phyloP scores from a whole-genome alignment of 2,888 invertebrate genomes.

The Melieria omissa region DNA sequence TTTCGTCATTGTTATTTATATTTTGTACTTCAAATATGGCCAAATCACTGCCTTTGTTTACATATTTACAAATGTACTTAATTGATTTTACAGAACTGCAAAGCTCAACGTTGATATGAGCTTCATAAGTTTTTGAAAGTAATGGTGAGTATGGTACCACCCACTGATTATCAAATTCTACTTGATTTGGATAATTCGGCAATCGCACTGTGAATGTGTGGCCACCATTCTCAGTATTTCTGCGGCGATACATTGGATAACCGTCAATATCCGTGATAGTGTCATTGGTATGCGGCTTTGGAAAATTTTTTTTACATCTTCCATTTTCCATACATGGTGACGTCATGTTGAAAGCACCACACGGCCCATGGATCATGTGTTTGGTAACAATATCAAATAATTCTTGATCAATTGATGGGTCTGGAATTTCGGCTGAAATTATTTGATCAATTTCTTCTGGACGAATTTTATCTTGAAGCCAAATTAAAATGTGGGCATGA shows the following conservation, averaged over 20 bases:
- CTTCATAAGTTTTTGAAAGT: slow-evolving; percentile 53
- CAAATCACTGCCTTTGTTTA: slow-evolving; percentile 64
- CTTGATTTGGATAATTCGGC: not conserved
- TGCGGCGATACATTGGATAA: slow-evolving; percentile 20
- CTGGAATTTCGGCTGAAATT: slow-evolving; percentile 50
- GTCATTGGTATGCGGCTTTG: not conserved
- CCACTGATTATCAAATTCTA: slow-evolving; percentile 55
- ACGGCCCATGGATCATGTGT: slow-evolving; percentile 44
- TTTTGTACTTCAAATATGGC: slow-evolving; percentile 30
- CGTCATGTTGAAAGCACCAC: slow-evolving; percentile 38
- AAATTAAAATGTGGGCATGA: slow-evolving; percentile 39
- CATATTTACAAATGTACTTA: slow-evolving; percentile 65
- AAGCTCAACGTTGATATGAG: slow-evolving; percentile 62
- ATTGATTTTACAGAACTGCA: slow-evolving; percentile 64
- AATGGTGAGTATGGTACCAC: slow-evolving; percentile 55
- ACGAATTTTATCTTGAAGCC: slow-evolving; percentile 53
- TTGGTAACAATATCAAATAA: slow-evolving; percentile 39
- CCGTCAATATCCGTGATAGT: slow-evolving; percentile 15
- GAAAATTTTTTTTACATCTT: not conserved
- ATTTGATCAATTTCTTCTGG: slow-evolving; percentile 54
- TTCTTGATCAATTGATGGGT: slow-evolving; percentile 40
- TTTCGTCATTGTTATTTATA: not conserved
- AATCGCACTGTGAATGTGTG: not conserved
- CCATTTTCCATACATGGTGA: slow-evolving; percentile 25
- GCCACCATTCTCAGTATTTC: slow-evolving; percentile 12